phyloP scores from a whole-genome alignment of 2,113 vertebrate species.

The Strix uralensis region DNA sequence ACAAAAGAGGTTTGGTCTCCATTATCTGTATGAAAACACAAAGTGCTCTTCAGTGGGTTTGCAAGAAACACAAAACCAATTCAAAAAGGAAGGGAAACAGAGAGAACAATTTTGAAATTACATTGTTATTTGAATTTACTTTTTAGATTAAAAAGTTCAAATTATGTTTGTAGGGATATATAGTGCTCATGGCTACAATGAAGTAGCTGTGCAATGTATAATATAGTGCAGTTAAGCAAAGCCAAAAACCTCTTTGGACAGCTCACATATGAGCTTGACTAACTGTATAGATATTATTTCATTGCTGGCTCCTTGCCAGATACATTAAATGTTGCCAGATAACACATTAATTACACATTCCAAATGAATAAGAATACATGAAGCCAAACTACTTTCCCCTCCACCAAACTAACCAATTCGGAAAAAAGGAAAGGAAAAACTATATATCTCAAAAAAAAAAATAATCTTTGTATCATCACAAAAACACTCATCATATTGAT shows the following conservation, averaged over 20 bases:
- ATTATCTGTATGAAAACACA: not conserved
- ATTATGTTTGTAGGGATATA: not conserved
- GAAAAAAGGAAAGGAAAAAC: not conserved
- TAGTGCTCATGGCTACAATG: not conserved
- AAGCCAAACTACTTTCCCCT: not conserved
- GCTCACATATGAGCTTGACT: not conserved
- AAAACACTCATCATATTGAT: not conserved
- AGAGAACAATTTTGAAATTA: not conserved
- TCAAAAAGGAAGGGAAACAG: not conserved
- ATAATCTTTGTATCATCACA: accelerated
- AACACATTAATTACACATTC: not conserved
- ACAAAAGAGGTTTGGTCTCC: not conserved
- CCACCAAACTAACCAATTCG: not conserved
- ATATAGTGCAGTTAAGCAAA: not conserved
- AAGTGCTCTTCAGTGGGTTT: not conserved
- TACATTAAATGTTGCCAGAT: not conserved
- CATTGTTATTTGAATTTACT: not conserved
- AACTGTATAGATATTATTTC: not conserved
- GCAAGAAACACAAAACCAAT: not conserved
- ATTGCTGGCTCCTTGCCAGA: not conserved
- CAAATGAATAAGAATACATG: not conserved
- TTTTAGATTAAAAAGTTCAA: not conserved
- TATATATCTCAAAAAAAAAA: not conserved
- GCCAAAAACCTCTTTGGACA: not conserved
- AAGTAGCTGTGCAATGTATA: not conserved